Percentiles rank a stretch among this genome's conserved stretches.
Evolutionary conservation across 2,888 invertebrate species (phyloP).

Genomic region (Oasisia sp.): DNA sequence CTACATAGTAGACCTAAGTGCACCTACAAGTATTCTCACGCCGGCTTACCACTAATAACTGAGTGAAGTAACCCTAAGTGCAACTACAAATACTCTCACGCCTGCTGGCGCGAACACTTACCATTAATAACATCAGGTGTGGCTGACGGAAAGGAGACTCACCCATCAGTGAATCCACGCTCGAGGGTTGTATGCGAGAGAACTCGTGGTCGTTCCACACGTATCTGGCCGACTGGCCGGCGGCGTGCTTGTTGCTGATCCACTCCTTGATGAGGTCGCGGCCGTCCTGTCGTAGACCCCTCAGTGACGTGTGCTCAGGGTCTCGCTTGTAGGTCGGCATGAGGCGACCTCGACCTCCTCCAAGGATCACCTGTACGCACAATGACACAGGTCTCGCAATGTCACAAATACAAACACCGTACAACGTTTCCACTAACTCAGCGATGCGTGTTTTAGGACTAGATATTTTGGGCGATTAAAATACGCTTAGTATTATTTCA

Average conservation of each 20-base stretch:
- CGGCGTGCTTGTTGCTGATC: neutral
- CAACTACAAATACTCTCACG: no score
- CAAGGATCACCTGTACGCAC: conserved; percentile 19
- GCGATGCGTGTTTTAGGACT: no score
- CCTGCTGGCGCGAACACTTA: no score
- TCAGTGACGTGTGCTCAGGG: neutral
- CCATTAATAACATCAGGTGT: no score
- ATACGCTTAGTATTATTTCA: no score
- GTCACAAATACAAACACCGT: no score
- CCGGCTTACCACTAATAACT: no score
- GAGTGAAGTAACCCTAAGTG: no score
- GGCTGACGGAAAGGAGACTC: neutral
- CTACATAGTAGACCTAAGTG: no score
- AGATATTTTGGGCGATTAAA: no score
- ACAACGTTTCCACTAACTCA: no score
- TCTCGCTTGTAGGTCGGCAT: neutral
- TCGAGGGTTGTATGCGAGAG: neutral
- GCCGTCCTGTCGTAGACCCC: neutral
- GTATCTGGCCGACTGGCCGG: neutral
- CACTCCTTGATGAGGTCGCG: conserved; percentile 10
- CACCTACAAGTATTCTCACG: no score
- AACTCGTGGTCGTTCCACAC: neutral
- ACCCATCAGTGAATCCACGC: neutral
- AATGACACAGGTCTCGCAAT: neutral
- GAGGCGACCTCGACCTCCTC: neutral